phyloP scores from a whole-genome alignment of 2,113 vertebrate species.

The Ammodytes dubius region DNA sequence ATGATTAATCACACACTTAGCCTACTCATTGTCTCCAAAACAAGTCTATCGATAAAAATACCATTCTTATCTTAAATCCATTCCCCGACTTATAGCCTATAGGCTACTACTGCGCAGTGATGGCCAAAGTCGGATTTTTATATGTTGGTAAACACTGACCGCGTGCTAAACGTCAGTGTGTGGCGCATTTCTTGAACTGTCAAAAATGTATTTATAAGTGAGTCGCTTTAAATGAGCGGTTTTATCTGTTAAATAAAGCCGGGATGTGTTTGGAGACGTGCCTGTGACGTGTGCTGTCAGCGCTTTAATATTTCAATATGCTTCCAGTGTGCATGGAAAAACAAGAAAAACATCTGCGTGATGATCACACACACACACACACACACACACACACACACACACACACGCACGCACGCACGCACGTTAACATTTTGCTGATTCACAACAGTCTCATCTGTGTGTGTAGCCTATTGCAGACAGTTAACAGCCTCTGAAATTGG shows the following conservation, averaged over 20 bases:
- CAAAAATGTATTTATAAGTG: neutral
- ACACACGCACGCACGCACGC: neutral
- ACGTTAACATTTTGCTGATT: constrained; percentile 58
- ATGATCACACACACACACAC: neutral
- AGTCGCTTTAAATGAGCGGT: neutral
- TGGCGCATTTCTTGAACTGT: neutral
- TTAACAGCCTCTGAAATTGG: constrained; percentile 35
- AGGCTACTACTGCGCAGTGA: too few relatives aligned
- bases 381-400: neutral
- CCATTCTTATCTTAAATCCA: neutral
- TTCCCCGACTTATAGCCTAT: neutral
- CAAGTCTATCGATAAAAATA: neutral
- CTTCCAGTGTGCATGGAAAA: neutral
- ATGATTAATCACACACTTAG: neutral
- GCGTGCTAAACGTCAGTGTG: neutral
- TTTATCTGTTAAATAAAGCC: constrained; percentile 11
- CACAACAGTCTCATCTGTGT: constrained; percentile 55
- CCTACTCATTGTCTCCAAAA: neutral
- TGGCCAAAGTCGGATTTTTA: neutral
- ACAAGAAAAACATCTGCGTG: constrained; percentile 47
- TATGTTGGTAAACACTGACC: neutral
- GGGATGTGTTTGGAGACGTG: constrained; percentile 33
- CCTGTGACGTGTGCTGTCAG: constrained; percentile 11
- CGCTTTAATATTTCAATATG: constrained; percentile 18
- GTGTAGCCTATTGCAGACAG: constrained; percentile 1